Evolutionary conservation across 92 coral and sea anemone species (phyloP), one percentile per base, ranked within the genome.

Genomic region (Palythoa grandiflora): DNA sequence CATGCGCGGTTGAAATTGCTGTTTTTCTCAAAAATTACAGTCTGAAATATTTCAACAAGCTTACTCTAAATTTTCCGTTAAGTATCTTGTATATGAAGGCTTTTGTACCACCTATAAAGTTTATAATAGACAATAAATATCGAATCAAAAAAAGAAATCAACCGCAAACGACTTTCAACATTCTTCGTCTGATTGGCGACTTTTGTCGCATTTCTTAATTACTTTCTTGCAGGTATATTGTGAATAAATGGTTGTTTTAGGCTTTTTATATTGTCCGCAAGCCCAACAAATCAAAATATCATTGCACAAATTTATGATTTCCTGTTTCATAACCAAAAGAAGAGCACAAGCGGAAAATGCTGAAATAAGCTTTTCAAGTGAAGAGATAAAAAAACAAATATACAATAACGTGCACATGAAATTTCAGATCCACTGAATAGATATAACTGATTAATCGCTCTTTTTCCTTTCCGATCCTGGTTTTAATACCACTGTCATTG

Each of bases 151-250:
- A 53, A 20, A 28, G 35, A 19, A 8, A 13, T n/a, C 12, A 38
- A 51, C 53, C 13, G 37, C 71, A 11, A 65, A 40, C 80, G 11
- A 48, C 38, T 48, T 44, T 74, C 52, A 47, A 74, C 57, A 74
- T 75, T n/a, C 53, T 77, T 77, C 13, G 61, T 53, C 40, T 35
- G 52, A 28, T 77, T 77, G 61, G 81, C 48, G 65, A 77, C 3
- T 20, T 74, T 75, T 48, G 61, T 75, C 38, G 61, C 80, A 38
- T 19, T 75, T 75, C 55, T 75, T 75, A 75, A 75, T 75, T 75
- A 75, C 63, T 75, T 50, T 75, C 50, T 76, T 52, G 1, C 12
- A 1, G 66, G 7, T 51, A 37, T 20, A 53, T 77, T 52, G 66
- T 53, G 65, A 77, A 28, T 53, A 53, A 77, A 77, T 77, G 20